Conservation (phyloP, 2,113 vertebrate species). For the Mohoua ochrocephala region DNA sequence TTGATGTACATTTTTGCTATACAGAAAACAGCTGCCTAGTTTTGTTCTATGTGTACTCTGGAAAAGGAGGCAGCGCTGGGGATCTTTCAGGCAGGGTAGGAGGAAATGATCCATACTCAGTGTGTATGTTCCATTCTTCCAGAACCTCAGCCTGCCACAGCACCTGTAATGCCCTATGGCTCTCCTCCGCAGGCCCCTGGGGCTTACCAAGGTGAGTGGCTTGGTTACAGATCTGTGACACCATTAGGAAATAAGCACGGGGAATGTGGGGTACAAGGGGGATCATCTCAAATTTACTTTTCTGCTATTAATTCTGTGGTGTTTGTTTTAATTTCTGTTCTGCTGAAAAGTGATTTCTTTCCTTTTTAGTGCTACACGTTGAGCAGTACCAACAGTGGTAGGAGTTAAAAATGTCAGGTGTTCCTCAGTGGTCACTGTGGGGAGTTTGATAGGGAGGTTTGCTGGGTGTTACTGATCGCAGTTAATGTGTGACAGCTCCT, state of each 20-base stretch:
- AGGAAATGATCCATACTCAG: neutral
- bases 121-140: neutral
- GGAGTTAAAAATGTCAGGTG: neutral
- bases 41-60: neutral
- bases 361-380: neutral
- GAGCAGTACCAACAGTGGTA: neutral
- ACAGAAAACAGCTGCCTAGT: neutral
- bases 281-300: neutral
- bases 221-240: neutral
- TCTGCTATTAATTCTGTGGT: neutral
- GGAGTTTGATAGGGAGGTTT: neutral
- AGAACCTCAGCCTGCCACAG: neutral
- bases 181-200: neutral
- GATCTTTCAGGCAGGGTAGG: neutral
- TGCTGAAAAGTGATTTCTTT: neutral
- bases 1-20: neutral
- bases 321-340: neutral
- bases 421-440: neutral
- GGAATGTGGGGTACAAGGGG: neutral
- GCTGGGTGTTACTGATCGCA: neutral
- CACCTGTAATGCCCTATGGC: neutral
- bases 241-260: neutral
- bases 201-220: conserved; percentile 25
- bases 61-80: neutral
- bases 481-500: neutral